Percentiles rank a stretch among this genome's conserved stretches.
These are phyloP conservation scores for Leucoraja ocellata DNA, from an alignment of 2,797 vertebrate genomes.

Conservation along the genomic window DNA sequence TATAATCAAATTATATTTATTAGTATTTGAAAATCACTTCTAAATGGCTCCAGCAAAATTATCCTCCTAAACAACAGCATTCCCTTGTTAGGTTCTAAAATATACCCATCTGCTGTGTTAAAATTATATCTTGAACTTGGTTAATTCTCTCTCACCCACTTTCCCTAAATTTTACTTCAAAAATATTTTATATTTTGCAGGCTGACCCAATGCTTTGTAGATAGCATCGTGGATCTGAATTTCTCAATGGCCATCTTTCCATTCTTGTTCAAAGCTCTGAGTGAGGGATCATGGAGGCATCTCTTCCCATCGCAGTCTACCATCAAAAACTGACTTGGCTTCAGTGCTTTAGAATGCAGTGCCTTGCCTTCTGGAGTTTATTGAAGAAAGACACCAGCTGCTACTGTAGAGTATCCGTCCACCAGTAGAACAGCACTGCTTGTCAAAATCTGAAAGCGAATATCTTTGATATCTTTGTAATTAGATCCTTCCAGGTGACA, in stretches of 20 bases:
- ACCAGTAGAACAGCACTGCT: background rate
- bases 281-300: background rate
- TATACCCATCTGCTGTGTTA: background rate
- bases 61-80: background rate
- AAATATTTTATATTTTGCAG: background rate
- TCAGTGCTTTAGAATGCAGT: too few relatives aligned
- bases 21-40: background rate
- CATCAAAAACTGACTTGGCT: too few relatives aligned
- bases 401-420: background rate
- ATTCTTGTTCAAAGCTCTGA: background rate
- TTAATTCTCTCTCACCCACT: background rate
- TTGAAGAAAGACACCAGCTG: background rate
- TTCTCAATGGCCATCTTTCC: background rate
- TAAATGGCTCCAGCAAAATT: background rate
- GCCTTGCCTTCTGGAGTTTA: background rate
- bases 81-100: background rate
- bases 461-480: background rate
- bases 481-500: background rate
- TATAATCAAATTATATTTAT: background rate
- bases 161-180: background rate
- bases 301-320: background rate
- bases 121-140: background rate
- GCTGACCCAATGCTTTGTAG: too few relatives aligned
- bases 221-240: background rate
- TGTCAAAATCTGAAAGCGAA: background rate